Conservation (phyloP, 2,113 vertebrate species). For the Thryonomys swinderianus region DNA sequence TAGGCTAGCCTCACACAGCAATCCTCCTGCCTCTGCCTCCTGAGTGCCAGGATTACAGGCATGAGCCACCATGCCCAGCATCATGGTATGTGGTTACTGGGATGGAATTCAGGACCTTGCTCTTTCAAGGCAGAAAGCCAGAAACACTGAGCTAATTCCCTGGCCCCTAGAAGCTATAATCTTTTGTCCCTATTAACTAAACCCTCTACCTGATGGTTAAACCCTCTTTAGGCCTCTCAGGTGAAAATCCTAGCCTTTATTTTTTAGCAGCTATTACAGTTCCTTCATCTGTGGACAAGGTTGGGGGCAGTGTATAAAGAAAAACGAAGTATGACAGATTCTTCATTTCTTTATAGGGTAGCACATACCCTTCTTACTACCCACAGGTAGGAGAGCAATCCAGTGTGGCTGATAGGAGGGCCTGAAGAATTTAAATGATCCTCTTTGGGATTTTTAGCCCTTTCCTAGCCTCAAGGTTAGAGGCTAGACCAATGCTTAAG, state of each 20-base stretch:
- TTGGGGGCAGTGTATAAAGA: background rate
- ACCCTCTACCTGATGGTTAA: background rate
- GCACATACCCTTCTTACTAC: background rate
- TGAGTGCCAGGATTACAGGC: too few relatives aligned
- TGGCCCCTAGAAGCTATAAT: too few relatives aligned
- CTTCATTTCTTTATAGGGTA: background rate
- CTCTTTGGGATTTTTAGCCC: background rate
- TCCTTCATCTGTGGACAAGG: background rate
- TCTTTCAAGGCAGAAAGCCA: too few relatives aligned
- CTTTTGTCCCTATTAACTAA: background rate
- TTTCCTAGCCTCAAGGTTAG: constrained; percentile 31
- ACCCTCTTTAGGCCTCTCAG: background rate
- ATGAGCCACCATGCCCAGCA: too few relatives aligned
- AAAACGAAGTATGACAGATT: background rate
- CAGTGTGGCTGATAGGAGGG: background rate
- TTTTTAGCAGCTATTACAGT: background rate
- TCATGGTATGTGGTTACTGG: too few relatives aligned
- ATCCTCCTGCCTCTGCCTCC: too few relatives aligned
- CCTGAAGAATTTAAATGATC: background rate
- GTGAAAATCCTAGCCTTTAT: background rate
- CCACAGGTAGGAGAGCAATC: background rate
- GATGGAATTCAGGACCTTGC: too few relatives aligned
- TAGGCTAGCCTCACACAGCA: too few relatives aligned
- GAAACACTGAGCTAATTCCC: too few relatives aligned
- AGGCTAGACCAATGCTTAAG: background rate